Conservation (phyloP, 2,113 vertebrate genomes). For the Gallinago jamesoni region DNA sequence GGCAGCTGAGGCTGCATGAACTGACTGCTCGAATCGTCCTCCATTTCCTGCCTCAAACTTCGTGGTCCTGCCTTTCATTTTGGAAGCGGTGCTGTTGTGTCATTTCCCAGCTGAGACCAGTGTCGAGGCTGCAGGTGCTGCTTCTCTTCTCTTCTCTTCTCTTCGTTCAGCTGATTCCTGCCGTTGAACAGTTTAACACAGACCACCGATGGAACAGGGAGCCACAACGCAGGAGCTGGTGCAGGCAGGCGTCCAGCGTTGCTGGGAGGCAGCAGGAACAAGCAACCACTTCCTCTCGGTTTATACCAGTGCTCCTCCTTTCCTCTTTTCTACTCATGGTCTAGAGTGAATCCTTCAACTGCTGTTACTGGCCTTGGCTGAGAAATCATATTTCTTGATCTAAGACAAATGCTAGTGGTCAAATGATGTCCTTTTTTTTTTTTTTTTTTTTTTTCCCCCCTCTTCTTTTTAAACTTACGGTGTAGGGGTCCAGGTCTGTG, state of each 20-base stretch:
- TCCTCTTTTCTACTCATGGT: neutral
- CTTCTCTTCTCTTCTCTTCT: neutral
- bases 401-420: neutral
- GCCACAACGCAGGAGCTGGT: neutral
- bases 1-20: neutral
- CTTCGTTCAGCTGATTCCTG: neutral
- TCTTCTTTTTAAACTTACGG: rapidly evolving
- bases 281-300: neutral
- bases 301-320: neutral
- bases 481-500: neutral
- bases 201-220: neutral
- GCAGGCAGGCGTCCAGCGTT: neutral
- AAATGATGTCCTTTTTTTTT: too few species aligned
- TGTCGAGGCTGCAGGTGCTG: neutral
- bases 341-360: neutral
- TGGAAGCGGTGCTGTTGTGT: neutral
- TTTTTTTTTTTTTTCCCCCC: rapidly evolving
- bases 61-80: constrained; percentile 55
- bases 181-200: neutral
- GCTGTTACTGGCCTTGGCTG: neutral
- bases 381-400: neutral
- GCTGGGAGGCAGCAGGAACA: neutral
- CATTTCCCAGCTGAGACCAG: constrained; percentile 6
- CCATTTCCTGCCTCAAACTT: constrained; percentile 64
- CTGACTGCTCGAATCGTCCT: neutral